These are phyloP conservation scores for Propithecus deckenii DNA, from an alignment of 2,797 vertebrate species.

Conservation along the genomic window DNA sequence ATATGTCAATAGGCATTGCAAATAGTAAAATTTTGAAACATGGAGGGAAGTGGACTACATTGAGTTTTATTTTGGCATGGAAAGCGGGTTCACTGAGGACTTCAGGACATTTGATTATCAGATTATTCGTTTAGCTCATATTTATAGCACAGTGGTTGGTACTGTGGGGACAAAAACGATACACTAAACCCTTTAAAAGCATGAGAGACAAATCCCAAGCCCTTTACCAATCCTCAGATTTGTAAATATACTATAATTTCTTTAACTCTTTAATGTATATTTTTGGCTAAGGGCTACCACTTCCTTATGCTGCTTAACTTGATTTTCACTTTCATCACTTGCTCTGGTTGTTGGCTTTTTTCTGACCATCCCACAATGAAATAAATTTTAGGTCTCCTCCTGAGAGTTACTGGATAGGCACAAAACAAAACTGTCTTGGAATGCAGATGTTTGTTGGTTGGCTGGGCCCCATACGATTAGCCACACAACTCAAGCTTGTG, in stretches of 20 bases:
- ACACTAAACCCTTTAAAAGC: neutral
- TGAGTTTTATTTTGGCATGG: neutral
- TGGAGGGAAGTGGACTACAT: neutral
- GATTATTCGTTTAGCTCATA: neutral
- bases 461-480: neutral
- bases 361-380: neutral
- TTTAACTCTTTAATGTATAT: neutral
- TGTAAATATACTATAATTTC: neutral
- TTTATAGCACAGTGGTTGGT: neutral
- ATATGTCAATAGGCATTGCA: neutral
- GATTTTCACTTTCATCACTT: neutral
- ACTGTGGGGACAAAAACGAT: neutral
- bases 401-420: neutral
- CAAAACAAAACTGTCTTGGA: neutral
- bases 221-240: neutral
- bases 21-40: neutral
- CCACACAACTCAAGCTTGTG: neutral
- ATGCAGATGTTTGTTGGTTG: neutral
- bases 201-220: neutral
- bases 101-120: neutral
- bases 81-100: neutral
- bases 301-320: neutral
- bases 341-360: neutral
- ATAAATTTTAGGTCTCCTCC: neutral
- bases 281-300: neutral